Conservation (phyloP, 1,140 invertebrate genomes). For the Drosophila tsacasi region DNA sequence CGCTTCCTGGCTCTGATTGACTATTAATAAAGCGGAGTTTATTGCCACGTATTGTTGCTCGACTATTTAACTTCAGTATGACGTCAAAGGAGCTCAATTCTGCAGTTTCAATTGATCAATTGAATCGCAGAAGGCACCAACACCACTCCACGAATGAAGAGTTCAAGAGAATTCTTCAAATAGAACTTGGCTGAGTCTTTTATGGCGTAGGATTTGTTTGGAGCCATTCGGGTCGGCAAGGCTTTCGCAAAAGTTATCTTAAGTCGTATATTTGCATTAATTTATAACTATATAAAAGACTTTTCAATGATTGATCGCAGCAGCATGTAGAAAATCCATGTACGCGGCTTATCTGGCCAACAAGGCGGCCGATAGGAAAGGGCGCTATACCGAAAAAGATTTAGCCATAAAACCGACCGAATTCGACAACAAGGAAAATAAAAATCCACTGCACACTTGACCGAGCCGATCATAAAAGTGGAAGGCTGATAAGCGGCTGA, state of each 20-base stretch:
- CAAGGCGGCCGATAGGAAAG: slow-evolving; percentile 28
- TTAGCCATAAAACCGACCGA: slow-evolving; percentile 31
- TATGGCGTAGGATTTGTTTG: slow-evolving; percentile 29
- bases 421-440: slow-evolving; percentile 31
- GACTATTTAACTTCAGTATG: slow-evolving; percentile 22
- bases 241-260: slow-evolving; percentile 64
- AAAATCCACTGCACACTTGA: slow-evolving; percentile 42
- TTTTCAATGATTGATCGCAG: slow-evolving; percentile 67
- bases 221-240: slow-evolving; percentile 5
- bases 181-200: slow-evolving; percentile 25
- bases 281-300: slow-evolving; percentile 73
- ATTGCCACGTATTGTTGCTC: slow-evolving; percentile 8
- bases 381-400: slow-evolving; percentile 43
- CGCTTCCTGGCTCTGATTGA: not conserved
- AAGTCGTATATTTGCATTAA: slow-evolving; percentile 69
- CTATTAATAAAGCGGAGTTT: slow-evolving; percentile 26
- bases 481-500: slow-evolving; percentile 21
- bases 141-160: not conserved
- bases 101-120: slow-evolving; percentile 35
- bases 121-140: not conserved
- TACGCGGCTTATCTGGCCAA: slow-evolving; percentile 39
- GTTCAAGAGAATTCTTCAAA: slow-evolving; percentile 36
- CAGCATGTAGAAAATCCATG: slow-evolving; percentile 30
- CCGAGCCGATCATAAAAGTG: slow-evolving; percentile 30
- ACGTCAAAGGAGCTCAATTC: slow-evolving; percentile 26